These are phyloP conservation scores for Phymatocera aterrima DNA, from an alignment of 2,888 invertebrate genomes.

Conservation along the genomic window DNA sequence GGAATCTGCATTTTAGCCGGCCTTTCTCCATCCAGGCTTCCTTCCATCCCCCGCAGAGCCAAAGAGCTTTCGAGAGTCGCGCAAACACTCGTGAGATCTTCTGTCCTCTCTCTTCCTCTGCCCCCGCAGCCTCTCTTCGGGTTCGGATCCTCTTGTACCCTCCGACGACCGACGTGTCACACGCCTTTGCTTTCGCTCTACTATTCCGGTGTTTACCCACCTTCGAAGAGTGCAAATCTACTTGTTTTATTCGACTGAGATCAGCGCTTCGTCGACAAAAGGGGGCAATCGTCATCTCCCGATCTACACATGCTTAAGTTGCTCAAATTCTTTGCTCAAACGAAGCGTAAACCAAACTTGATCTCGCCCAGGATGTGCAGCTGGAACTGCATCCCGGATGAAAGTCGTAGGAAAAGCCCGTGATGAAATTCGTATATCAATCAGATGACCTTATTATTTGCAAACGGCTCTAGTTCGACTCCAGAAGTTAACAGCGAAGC, in stretches of 20 bases:
- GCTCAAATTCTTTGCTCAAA: slow-evolving; percentile 41
- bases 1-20: slow-evolving; percentile 75
- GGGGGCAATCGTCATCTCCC: slow-evolving; percentile 26
- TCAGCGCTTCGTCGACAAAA: slow-evolving; percentile 58
- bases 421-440: neutral
- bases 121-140: slow-evolving; percentile 42
- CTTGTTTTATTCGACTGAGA: slow-evolving; percentile 56
- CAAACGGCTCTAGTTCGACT: neutral
- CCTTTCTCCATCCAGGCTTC: slow-evolving; percentile 64
- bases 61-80: slow-evolving; percentile 73
- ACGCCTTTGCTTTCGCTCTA: slow-evolving; percentile 63
- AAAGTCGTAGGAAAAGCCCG: neutral
- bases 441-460: slow-evolving; percentile 17
- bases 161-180: slow-evolving; percentile 54
- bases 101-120: slow-evolving; percentile 47
- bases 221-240: slow-evolving; percentile 59
- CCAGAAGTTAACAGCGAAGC: neutral
- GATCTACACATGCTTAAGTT: neutral
- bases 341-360: slow-evolving; percentile 34
- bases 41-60: slow-evolving; percentile 57
- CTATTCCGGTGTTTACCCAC: slow-evolving; percentile 64
- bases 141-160: slow-evolving; percentile 26
- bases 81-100: slow-evolving; percentile 68
- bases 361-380: slow-evolving; percentile 13
- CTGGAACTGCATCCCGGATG: neutral